Conservation (phyloP, 1,140 invertebrate genomes). For the Drosophila insularis region DNA sequence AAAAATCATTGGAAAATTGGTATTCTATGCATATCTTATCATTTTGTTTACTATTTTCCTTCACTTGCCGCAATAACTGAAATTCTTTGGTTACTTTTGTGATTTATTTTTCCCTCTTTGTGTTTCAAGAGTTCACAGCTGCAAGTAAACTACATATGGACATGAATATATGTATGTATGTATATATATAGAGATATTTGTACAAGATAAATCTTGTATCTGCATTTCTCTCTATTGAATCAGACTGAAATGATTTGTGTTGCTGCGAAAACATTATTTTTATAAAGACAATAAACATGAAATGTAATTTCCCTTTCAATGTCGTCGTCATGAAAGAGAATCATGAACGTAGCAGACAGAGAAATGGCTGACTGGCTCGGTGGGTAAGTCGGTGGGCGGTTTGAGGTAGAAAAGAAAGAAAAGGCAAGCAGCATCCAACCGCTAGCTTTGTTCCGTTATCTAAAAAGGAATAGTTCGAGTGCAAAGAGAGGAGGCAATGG, state of each 20-base stretch:
- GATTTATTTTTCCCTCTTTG: not conserved
- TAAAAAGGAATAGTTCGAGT: not conserved
- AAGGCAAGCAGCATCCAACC: not conserved
- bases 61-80: not conserved
- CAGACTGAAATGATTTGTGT: conserved; percentile 19
- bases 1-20: too few relatives aligned
- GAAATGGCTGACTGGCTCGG: not conserved
- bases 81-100: not conserved
- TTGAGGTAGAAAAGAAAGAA: not conserved
- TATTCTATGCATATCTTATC: too few relatives aligned
- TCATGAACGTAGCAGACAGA: not conserved
- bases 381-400: not conserved
- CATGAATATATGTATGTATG: not conserved
- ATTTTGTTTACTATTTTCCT: too few relatives aligned
- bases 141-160: not conserved
- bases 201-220: conserved; percentile 4
- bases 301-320: conserved; percentile 81
- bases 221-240: conserved; percentile 16
- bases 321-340: conserved; percentile 34
- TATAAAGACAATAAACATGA: conserved; percentile 80
- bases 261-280: conserved; percentile 68
- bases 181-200: not conserved
- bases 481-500: not conserved
- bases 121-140: not conserved
- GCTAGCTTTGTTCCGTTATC: conserved; percentile 7